Percentiles rank a stretch among this genome's conserved stretches.
Conservation (phyloP, 2,888 invertebrate species). For the Colletes collaris region DNA sequence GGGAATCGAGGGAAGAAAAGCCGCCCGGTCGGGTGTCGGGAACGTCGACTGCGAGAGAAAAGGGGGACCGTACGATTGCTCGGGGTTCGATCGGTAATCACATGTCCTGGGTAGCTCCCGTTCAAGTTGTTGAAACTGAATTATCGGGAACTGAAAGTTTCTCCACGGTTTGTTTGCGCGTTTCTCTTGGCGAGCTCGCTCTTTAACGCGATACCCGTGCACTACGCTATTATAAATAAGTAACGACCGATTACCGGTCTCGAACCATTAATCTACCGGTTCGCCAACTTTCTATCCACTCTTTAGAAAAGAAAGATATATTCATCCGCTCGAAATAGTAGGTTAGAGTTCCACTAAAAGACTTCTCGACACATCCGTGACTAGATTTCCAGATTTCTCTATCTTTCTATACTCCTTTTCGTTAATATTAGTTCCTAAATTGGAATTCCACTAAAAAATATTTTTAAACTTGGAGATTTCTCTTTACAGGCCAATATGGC, state of each 20-base stretch:
- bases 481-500: no score
- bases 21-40: background rate
- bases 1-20: constrained; percentile 9
- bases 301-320: no score
- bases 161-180: background rate
- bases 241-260: background rate
- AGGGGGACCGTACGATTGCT: background rate
- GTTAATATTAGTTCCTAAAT: no score
- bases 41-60: background rate
- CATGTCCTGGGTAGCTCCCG: background rate
- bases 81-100: constrained; percentile 17
- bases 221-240: no score
- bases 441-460: no score
- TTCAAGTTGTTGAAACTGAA: constrained; percentile 2
- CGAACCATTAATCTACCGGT: background rate
- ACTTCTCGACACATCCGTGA: no score
- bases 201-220: background rate
- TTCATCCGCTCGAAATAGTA: no score
- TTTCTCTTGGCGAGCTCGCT: background rate
- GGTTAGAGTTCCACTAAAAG: no score
- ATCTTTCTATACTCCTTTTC: no score
- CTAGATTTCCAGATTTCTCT: no score
- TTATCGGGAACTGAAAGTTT: background rate
- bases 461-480: no score
- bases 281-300: no score